Conservation (phyloP, 2,888 invertebrate species). For the Acronicta alni region DNA sequence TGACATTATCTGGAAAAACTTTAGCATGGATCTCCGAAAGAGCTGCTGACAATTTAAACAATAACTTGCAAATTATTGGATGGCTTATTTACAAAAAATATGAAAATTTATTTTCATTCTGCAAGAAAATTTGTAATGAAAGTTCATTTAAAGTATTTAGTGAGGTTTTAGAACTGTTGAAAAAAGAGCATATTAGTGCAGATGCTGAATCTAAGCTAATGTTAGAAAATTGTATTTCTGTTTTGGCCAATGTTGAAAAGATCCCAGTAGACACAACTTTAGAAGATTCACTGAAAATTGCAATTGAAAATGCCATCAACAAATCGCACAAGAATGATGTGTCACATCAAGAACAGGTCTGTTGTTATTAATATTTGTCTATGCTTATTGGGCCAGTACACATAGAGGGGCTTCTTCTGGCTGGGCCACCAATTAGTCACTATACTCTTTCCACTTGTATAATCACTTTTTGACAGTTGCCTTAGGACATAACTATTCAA, state of each 20-base stretch:
- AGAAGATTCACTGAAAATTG: conserved; percentile 82
- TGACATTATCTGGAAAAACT: conserved; percentile 95
- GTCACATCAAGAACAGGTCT: conserved; percentile 86
- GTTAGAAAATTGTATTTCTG: conserved; percentile 66
- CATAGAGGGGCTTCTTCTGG: too few relatives aligned
- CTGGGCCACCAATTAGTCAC: too few relatives aligned
- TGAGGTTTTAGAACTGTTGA: conserved; percentile 73
- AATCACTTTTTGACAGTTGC: too few relatives aligned
- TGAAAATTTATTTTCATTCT: conserved; percentile 75
- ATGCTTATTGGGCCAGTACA: too few relatives aligned
- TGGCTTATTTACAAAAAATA: conserved; percentile 91
- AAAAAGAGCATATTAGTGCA: conserved; percentile 60
- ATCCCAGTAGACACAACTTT: conserved; percentile 63
- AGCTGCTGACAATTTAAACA: conserved; percentile 83
- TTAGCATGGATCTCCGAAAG: conserved; percentile 90
- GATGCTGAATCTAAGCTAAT: conserved; percentile 61
- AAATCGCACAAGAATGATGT: conserved; percentile 90
- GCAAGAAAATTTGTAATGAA: conserved; percentile 64
- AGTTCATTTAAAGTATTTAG: conserved; percentile 69
- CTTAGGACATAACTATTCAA: too few relatives aligned
- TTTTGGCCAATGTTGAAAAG: conserved; percentile 61
- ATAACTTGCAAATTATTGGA: conserved; percentile 91
- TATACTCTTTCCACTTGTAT: too few relatives aligned
- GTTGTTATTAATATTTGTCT: conserved; percentile 1
- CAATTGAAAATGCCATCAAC: conserved; percentile 88